A percentile compares a stretch with the other conserved stretches of the same genome.
These are phyloP conservation scores for Nomia melanderi DNA, from an alignment of 1,140 invertebrate species.

Conservation along the genomic window DNA sequence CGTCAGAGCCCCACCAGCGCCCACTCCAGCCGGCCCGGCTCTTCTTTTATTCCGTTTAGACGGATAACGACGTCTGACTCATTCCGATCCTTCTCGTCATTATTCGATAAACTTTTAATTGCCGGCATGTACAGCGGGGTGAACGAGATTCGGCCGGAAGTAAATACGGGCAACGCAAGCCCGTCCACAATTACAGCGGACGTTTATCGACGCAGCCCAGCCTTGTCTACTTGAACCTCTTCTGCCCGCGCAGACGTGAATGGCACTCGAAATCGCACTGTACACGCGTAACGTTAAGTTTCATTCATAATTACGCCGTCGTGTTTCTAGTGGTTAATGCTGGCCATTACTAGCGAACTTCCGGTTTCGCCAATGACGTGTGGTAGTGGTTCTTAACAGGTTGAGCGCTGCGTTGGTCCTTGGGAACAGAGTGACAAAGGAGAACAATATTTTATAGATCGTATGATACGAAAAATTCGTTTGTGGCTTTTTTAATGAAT, in stretches of 20 bases:
- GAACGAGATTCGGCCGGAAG: not conserved
- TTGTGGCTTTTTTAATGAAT: no score
- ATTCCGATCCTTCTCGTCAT: conserved; percentile 31
- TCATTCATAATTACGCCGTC: not conserved
- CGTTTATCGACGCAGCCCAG: not conserved
- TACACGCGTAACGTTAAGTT: not conserved
- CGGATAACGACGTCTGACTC: conserved; percentile 29
- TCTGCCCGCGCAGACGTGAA: not conserved
- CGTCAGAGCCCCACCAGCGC: not conserved
- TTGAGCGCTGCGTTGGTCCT: no score
- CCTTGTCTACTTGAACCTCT: not conserved
- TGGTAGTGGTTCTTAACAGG: no score
- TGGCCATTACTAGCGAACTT: not conserved
- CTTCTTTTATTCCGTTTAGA: conserved; percentile 39
- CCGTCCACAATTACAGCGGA: conserved; percentile 11
- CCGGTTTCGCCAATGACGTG: not conserved
- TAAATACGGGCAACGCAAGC: not conserved
- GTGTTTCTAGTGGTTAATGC: not conserved
- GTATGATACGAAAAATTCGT: no score
- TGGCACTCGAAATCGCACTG: not conserved
- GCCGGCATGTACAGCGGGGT: conserved; percentile 13
- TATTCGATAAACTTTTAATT: conserved; percentile 63
- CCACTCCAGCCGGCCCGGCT: not conserved
- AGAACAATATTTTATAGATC: no score
- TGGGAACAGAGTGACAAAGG: no score